Evolutionary conservation across 2,888 invertebrate species (phyloP).

Genomic region (Doris montereyensis): DNA sequence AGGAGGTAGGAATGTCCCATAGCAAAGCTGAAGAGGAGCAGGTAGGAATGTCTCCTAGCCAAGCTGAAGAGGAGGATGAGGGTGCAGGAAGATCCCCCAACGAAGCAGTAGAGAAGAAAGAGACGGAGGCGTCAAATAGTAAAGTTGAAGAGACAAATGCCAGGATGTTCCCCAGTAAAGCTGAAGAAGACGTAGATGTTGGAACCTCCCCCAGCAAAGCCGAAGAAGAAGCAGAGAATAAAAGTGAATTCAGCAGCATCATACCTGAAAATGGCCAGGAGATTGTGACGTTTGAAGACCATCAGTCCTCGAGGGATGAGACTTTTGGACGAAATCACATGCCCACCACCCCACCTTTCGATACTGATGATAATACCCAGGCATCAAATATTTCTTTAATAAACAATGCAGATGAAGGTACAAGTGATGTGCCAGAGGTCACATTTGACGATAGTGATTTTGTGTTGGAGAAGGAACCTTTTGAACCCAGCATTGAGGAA

Average conservation of each 20-base stretch:
- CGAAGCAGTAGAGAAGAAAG: too few species aligned
- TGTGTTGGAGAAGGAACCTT: conserved; percentile 39
- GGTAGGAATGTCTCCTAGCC: neutral
- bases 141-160: neutral
- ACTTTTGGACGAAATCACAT: too few species aligned
- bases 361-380: conserved; percentile 34
- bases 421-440: conserved; percentile 37
- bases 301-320: too few species aligned
- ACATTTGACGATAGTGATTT: conserved; percentile 40
- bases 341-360: too few species aligned
- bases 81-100: too few species aligned
- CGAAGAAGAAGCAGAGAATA: neutral
- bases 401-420: conserved; percentile 16
- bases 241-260: neutral
- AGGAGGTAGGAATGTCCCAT: neutral
- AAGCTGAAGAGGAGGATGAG: neutral
- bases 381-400: conserved; percentile 12
- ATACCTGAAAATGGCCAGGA: neutral
- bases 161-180: neutral
- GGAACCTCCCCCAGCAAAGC: neutral
- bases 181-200: neutral
- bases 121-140: neutral
- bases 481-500: neutral
- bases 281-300: too few species aligned
- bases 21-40: neutral